Conservation (phyloP, 2,113 vertebrate species). For the Pelodiscus sinensis region DNA sequence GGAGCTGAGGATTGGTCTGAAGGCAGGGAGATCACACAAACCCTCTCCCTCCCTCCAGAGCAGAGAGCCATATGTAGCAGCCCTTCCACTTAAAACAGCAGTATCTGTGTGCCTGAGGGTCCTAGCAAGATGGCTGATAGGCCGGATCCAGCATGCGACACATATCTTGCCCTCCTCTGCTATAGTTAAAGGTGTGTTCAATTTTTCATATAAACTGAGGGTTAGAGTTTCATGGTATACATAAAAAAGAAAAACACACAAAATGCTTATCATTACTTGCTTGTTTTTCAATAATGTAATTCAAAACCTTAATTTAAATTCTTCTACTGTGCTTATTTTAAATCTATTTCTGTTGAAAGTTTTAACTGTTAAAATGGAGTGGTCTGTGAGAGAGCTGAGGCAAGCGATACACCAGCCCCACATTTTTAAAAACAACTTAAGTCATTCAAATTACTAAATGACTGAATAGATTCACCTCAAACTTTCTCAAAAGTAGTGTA, state of each 20-base stretch:
- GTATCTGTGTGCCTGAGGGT: too few relatives aligned
- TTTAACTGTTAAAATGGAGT: neutral
- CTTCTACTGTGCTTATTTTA: neutral
- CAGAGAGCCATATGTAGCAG: too few relatives aligned
- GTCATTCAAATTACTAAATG: neutral
- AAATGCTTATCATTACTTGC: neutral
- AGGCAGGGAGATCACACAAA: too few relatives aligned
- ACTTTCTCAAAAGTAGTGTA: neutral
- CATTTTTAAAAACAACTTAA: neutral
- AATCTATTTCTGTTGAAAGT: neutral
- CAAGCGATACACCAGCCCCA: neutral
- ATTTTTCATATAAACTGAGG: neutral
- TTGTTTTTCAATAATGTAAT: neutral
- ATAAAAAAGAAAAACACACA: neutral
- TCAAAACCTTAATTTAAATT: neutral
- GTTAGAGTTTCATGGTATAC: neutral
- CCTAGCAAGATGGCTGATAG: too few relatives aligned
- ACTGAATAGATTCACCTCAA: neutral
- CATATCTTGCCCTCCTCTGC: too few relatives aligned
- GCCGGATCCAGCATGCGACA: too few relatives aligned
- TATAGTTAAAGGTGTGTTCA: neutral
- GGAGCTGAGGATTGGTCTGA: too few relatives aligned
- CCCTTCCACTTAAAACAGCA: too few relatives aligned
- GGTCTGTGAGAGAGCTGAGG: neutral
- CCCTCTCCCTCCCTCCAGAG: too few relatives aligned